A percentile compares a stretch with the other conserved stretches of the same genome.
Evolutionary conservation across 2,888 invertebrate genomes (phyloP).

Genomic region (Caenorhabditis sp.): DNA sequence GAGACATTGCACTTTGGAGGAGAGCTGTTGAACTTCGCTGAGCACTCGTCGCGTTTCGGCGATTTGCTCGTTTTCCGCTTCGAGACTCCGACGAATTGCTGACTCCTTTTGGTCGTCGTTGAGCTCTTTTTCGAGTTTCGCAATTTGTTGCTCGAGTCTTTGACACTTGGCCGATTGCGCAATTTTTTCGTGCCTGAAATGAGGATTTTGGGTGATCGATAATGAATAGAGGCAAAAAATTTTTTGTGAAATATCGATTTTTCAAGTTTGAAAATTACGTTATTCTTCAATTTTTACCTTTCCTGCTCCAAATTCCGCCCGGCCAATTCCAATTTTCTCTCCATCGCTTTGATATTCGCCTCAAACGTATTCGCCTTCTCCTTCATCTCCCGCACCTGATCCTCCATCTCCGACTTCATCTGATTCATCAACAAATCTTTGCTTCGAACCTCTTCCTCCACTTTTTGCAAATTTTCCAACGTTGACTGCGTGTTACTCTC

Average conservation of each 20-base stretch:
- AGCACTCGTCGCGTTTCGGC: constrained; percentile 20
- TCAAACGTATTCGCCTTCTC: background rate
- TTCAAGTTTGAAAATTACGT: background rate
- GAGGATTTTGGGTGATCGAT: too few relatives aligned
- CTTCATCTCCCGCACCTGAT: background rate
- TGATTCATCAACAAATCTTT: background rate
- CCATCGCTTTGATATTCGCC: background rate
- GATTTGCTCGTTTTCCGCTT: constrained; percentile 7
- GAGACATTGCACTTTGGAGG: constrained; percentile 16
- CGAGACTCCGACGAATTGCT: constrained; percentile 11
- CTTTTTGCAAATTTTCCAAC: background rate
- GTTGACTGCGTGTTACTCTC: background rate
- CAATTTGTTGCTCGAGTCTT: background rate
- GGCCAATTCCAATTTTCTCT: constrained; percentile 1
- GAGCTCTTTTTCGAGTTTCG: constrained; percentile 2
- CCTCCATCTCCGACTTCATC: background rate
- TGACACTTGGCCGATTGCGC: background rate
- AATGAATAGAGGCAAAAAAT: too few relatives aligned
- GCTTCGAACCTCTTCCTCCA: background rate
- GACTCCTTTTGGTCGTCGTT: background rate
- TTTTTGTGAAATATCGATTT: too few relatives aligned
- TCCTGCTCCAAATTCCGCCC: background rate
- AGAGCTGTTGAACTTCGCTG: constrained; percentile 20
- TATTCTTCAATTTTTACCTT: background rate
- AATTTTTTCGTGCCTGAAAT: too few relatives aligned